These are phyloP conservation scores for Styela plicata DNA, from an alignment of 23 tunicate genomes.

Conservation along the genomic window DNA sequence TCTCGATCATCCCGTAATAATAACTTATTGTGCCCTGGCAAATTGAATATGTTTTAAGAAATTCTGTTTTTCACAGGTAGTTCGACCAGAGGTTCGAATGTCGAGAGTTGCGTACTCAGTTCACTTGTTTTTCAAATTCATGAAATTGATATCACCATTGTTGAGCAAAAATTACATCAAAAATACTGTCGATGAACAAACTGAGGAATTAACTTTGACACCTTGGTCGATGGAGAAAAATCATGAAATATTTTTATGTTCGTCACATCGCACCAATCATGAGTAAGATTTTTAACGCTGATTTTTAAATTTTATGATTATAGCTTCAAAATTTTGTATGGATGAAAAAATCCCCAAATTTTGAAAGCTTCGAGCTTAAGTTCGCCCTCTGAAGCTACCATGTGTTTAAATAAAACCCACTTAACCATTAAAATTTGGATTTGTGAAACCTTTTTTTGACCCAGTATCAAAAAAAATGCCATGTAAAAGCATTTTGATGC, in stretches of 20 bases:
- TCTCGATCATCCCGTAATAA: no score
- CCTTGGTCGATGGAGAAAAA: not conserved
- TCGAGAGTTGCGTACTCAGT: constrained; percentile 6
- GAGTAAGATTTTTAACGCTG: no score
- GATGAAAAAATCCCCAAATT: no score
- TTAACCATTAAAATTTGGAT: no score
- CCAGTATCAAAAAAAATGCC: no score
- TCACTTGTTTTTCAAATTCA: not conserved
- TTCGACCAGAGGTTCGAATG: constrained; percentile 24
- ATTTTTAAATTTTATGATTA: no score
- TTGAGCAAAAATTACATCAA: not conserved
- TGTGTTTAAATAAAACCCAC: no score
- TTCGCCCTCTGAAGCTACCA: no score
- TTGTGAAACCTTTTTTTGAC: no score
- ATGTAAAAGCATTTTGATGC: no score
- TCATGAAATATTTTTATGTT: constrained; percentile 26
- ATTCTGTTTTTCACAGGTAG: not conserved
- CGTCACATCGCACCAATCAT: not conserved
- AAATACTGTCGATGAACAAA: not conserved
- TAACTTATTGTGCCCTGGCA: not conserved
- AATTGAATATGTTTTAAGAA: not conserved
- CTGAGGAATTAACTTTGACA: not conserved
- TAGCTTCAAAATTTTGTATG: no score
- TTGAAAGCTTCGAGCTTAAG: no score
- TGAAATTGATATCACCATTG: not conserved